Percentiles rank a stretch among this genome's conserved stretches.
Conservation (phyloP, 2,888 invertebrate species). For the Pandemis corylana region DNA sequence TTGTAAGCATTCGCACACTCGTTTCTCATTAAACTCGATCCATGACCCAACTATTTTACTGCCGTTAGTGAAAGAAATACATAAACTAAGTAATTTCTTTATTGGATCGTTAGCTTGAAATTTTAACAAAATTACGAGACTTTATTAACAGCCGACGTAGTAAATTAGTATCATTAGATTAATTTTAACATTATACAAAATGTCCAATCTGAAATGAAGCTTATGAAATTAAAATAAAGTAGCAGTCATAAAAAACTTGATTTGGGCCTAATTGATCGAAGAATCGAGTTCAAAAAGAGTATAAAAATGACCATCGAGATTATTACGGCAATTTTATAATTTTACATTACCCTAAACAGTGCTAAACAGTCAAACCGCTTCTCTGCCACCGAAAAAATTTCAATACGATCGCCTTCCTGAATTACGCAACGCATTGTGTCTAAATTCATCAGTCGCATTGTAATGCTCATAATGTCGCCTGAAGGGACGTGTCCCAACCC, state of each 20-base stretch:
- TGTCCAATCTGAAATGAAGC: neutral
- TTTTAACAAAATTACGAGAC: neutral
- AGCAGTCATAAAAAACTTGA: neutral
- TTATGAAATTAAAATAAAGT: neutral
- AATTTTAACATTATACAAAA: neutral
- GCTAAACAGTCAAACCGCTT: too few species aligned
- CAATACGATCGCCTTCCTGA: constrained; percentile 17
- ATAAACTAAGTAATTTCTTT: neutral
- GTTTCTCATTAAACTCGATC: constrained; percentile 8
- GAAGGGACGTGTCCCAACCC: constrained; percentile 11
- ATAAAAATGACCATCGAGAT: neutral
- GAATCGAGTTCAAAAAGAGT: neutral
- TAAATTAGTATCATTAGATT: neutral
- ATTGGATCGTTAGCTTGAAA: neutral
- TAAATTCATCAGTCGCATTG: neutral
- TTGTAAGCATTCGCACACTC: constrained; percentile 2
- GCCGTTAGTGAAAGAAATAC: constrained; percentile 14
- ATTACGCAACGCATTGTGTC: constrained; percentile 10
- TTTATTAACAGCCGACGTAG: neutral
- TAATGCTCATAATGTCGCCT: neutral
- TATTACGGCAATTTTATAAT: constrained; percentile 1
- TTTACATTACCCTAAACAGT: neutral
- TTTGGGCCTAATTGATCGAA: neutral
- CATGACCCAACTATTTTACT: constrained; percentile 19
- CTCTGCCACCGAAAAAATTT: neutral